Evolutionary conservation across 2,888 invertebrate species (phyloP), one percentile per base, ranked within the genome.

Genomic region (Mechanitis messenoides): DNA sequence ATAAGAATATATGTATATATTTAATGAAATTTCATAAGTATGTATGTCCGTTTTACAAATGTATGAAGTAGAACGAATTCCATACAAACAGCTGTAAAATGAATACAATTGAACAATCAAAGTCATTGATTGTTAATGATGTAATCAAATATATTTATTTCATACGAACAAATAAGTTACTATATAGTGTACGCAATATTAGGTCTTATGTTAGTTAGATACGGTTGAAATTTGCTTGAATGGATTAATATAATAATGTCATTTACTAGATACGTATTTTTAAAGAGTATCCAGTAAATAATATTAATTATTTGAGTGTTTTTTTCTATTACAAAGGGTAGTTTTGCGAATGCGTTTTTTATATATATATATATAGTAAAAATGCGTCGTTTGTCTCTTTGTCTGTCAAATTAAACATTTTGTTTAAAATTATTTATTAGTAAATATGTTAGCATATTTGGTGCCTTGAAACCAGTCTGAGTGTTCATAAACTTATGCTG

Each of bases 161-260:
- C 7, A 42, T 42, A 9, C 42, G 42, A 42, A 42, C 9, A 42
- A 42, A 42, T 42, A 9, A 9, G 42, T 46, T 42, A 45, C 28
- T 28, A 33, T 45, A 3, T 59, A 45, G 3, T 38, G 45, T 47
- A 42, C 3, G 59, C 59, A 59, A 59, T 59, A 59, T 59, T 59
- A 59, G 59, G 11, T 55, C 47, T 47, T 59, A 59, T 59, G 35
- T 33, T 55, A 55, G 55, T 47, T n/a, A 33, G 46, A 53, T 12
- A 42, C n/a, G 9, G 33, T 55, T 28, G 45, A 38, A 53, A 47
- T 3, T 47, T 60, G 35, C 20, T 31, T 50, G 53, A 12, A 56
- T 46, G 46, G 47, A 38, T 58, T 38, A 38, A 6, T 38, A 38
- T 38, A 2, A 38, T 11, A 9, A 11, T 42, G 3, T 9, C 9